Percentiles rank a stretch among this genome's conserved stretches.
phyloP scores from a whole-genome alignment of 2,113 vertebrate species.

The Rhineura floridana region DNA sequence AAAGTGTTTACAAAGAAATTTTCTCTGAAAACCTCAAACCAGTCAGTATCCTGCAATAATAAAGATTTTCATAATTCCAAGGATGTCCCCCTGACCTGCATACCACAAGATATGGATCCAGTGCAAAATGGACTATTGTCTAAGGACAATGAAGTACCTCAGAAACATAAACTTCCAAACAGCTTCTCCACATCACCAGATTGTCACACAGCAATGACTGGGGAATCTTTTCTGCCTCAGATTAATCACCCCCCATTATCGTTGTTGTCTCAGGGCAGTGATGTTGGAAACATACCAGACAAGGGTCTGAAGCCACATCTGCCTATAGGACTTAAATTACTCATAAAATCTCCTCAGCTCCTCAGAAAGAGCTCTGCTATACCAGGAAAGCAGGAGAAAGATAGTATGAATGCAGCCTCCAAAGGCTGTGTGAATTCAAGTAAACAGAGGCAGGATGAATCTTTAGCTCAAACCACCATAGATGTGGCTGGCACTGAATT shows the following conservation, averaged over 20 bases:
- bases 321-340: slow-evolving; percentile 84
- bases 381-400: slow-evolving; percentile 90
- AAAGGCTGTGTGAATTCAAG: slow-evolving; percentile 75
- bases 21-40: slow-evolving; percentile 76
- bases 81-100: slow-evolving; percentile 66
- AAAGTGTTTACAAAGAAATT: slow-evolving; percentile 78
- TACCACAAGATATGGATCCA: slow-evolving; percentile 68
- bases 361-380: slow-evolving; percentile 81
- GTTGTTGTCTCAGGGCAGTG: slow-evolving; percentile 59
- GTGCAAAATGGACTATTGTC: slow-evolving; percentile 72
- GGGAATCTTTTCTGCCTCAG: slow-evolving; percentile 73
- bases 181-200: slow-evolving; percentile 64
- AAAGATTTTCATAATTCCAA: slow-evolving; percentile 68
- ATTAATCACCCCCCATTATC: slow-evolving; percentile 57
- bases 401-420: slow-evolving; percentile 87
- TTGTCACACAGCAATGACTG: slow-evolving; percentile 55
- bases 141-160: slow-evolving; percentile 65
- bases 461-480: slow-evolving; percentile 38
- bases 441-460: slow-evolving; percentile 57
- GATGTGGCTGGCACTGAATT: slow-evolving; percentile 43
- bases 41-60: slow-evolving; percentile 72
- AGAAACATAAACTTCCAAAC: slow-evolving; percentile 69
- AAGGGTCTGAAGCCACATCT: slow-evolving; percentile 82
- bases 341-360: slow-evolving; percentile 84
- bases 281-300: slow-evolving; percentile 70